Evolutionary conservation across 2,888 invertebrate genomes (phyloP), one percentile per base, ranked within the genome.

Genomic region (Agrenia bidenticulata): DNA sequence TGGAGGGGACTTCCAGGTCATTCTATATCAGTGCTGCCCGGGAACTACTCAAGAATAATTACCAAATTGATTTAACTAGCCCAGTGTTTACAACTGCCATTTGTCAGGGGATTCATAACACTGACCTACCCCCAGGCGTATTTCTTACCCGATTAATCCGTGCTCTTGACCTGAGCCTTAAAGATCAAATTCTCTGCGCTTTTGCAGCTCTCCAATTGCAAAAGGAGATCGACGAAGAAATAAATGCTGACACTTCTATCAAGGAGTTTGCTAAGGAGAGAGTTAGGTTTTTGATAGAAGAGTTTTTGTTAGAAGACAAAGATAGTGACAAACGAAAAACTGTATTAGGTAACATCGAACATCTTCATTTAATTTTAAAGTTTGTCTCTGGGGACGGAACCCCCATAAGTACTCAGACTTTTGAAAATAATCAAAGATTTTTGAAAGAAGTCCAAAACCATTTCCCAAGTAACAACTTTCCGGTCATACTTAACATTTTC

Each of bases 51-150:
- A 37, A 55, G 32, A 57, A 51, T 27, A 69, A 67, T 54, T 70
- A 70, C 55, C 50, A 61, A 17, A 51, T 73, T 19, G 67, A 70
- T 24, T 70, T 66, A 42, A 59, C 67, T 51, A 66, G 63, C 13
- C 72, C 72, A 23, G 50, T 68, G 56, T 67, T 70, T 26, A 59
- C 61, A 23, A 70, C 69, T 67, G 73, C 70, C 60, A 58, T 70
- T 5, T 60, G 64, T 19, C 67, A 70, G 26, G 67, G 69, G 37
- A 63, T 70, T 45, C 68, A 63, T 65, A 66, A 63, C 54, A 66
- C 67, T 17, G 66, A 64, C 45, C 63, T 61, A 24, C 51, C 65
- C 2, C 59, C 60, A 11, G 70, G 67, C 27, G 58, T 63, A 39
- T 70, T 70, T 63, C 26, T 67, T 23, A 61, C 53, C 27, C 62